phyloP scores from a whole-genome alignment of 1,140 invertebrate species.

The Drosophila lowei region DNA sequence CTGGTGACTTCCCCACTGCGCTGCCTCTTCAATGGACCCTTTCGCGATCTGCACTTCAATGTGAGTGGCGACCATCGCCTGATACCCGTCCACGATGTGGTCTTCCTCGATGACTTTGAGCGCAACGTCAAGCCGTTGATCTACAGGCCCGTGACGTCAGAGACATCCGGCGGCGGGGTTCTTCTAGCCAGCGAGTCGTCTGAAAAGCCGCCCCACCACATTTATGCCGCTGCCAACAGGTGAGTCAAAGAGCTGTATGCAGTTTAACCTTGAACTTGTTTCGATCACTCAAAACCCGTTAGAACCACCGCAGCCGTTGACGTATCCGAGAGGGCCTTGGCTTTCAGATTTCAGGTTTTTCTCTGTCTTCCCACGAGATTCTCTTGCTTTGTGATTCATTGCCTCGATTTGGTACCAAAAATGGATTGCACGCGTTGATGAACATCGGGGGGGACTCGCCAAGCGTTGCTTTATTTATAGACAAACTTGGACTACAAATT shows the following conservation, averaged over 20 bases:
- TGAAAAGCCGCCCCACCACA: slow-evolving; percentile 15
- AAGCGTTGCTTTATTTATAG: too few species aligned
- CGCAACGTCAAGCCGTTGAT: slow-evolving; percentile 69
- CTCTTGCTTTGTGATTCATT: too few species aligned
- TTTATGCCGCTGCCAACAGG: slow-evolving; percentile 33
- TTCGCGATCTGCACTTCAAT: slow-evolving; percentile 71
- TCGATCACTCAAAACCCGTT: slow-evolving; percentile 7
- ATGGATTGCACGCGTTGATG: too few species aligned
- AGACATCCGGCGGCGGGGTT: slow-evolving; percentile 18
- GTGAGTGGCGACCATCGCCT: slow-evolving; percentile 68
- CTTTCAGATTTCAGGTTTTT: too few species aligned
- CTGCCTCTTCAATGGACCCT: slow-evolving; percentile 72
- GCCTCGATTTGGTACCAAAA: too few species aligned
- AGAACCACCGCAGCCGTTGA: not conserved
- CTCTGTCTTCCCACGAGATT: too few species aligned
- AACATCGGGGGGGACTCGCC: too few species aligned
- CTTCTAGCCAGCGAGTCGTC: not conserved
- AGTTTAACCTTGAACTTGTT: slow-evolving; percentile 60
- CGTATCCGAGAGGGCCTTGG: too few species aligned
- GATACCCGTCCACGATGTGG: slow-evolving; percentile 74
- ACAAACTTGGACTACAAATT: too few species aligned
- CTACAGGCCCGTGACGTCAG: slow-evolving; percentile 66
- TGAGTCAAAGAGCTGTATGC: slow-evolving; percentile 39
- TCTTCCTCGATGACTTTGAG: slow-evolving; percentile 77
- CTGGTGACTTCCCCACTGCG: slow-evolving; percentile 62